These are phyloP conservation scores for Panulirus ornatus DNA, from an alignment of 1,140 invertebrate genomes.

Conservation along the genomic window DNA sequence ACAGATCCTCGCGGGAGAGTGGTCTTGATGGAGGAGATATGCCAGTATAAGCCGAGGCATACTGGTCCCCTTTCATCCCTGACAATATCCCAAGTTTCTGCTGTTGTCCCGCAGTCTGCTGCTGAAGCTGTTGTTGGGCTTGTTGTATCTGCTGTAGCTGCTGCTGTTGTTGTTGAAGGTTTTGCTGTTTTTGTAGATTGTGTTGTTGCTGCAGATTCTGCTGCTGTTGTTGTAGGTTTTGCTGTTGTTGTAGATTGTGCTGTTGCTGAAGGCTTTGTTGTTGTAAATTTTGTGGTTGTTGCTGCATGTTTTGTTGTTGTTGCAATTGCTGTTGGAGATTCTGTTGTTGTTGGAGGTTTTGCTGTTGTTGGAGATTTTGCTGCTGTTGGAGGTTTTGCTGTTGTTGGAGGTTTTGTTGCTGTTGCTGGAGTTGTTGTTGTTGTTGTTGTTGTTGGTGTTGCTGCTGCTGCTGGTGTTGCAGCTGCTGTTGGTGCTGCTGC, in stretches of 20 bases:
- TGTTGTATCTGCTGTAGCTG: constrained; percentile 55
- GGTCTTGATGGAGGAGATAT: constrained; percentile 64
- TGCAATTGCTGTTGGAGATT: constrained; percentile 36
- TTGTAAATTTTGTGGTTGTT: constrained; percentile 53
- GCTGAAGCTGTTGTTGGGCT: constrained; percentile 42
- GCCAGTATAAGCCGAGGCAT: constrained; percentile 47
- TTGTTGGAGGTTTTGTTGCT: constrained; percentile 62
- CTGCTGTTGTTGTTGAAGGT: constrained; percentile 49
- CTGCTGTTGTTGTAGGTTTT: constrained; percentile 43
- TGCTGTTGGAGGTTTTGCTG: constrained; percentile 59
- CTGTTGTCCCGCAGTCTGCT: constrained; percentile 46
- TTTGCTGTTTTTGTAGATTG: constrained; percentile 35
- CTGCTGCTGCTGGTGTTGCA: constrained; percentile 46
- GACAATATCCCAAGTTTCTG: constrained; percentile 40
- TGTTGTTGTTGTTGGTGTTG: constrained; percentile 48
- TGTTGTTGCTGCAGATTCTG: constrained; percentile 58
- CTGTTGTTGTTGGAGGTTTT: constrained; percentile 45
- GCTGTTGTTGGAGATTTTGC: constrained; percentile 65
- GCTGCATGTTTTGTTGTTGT: constrained; percentile 54
- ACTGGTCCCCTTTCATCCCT: constrained; percentile 53
- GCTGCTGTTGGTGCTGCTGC: constrained; percentile 34
- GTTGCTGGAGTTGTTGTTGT: constrained; percentile 42
- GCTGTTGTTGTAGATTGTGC: constrained; percentile 40
- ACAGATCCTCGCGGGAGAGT: constrained; percentile 65
- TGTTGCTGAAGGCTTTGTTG: constrained; percentile 48